Base-by-base conservation (phyloP, 2,113 vertebrate genomes). In the Struthio camelus region DNA sequence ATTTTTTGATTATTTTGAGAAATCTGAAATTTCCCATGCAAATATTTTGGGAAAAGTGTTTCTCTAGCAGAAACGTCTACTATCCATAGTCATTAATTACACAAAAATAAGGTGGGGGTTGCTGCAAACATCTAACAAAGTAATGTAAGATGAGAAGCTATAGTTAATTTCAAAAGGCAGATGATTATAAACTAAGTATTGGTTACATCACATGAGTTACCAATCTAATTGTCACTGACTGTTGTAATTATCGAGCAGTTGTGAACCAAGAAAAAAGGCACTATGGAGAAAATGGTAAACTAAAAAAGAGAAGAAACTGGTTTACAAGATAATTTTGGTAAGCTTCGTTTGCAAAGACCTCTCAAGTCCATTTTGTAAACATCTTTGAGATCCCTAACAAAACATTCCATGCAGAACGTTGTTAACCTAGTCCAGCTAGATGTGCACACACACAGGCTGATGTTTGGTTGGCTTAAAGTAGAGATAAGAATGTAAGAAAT, bases 361-460 rank as follows among this genome's bases (percentile, higher is more conserved):
- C 83, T 76, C 5, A 80, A 42, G 11, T 66, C 34, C 34, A 15
- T 61, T 81, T 51, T n/a, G 44, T 6, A 75, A 94, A 78, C 20
- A 24, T 46, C n/a, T 51, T 81, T 56, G 36, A 81, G 56, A 79
- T 11, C 2, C 3, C 22, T 12, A 75, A 19, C 0, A 1, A 87
- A 84, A 65, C 1, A 4, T 38, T 81, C 46, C 28, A 81, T 32
- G 27, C 17, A 87, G 88, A 69, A 9, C 11, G 23, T 54, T 76
- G 93, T 92, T 72, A 90, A 53, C 2, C 2, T 2, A 34, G 36
- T 22, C 8, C 46, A 64, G 20, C 59, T 48, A 54, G 38, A n/a
- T 80, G 40, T 28, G 51, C 0, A 0, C 18, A 77, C 7, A 54
- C 14, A 84, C 6, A n/a, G 38, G 28, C 1, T 54, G 9, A 19